Base-by-base conservation (phyloP, 2,888 invertebrate species). In the Metellina segmentata region DNA sequence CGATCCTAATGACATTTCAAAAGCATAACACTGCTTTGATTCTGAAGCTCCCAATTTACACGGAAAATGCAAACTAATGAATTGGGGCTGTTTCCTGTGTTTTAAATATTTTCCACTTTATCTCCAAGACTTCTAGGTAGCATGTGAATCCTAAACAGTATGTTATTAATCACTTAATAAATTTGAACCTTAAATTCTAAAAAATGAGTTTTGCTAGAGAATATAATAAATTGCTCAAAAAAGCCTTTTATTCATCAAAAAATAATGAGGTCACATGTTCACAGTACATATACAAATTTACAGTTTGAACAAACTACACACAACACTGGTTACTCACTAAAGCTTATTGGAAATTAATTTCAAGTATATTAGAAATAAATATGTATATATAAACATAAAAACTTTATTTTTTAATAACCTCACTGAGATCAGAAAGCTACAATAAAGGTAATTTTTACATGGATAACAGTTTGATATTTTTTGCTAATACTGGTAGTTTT, bases 161-260 rank as follows among this genome's bases (percentile, higher is more conserved):
- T 34, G 34, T 4, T 2, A 34, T 34, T 34, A 34, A 34, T 34
- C 34, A 34, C 34, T 34, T 34, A 34, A 34, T 4, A 2, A 34
- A 34, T 34, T 34, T 34, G 34, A 34, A 34, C 34, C 34, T 34
- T 34, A 34, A 34, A 34, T 34, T 34, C 1, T n/a, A 34, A 34
- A 34, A 34, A 34, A 34, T 34, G 34, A 34, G 1, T 34, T 34
- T 1, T 34, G 34, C 1, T 2, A 34, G 34, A 34, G 34, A 34
- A 34, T 34, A 34, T 34, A 34, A 34, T 4, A 34, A 34, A 34
- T 34, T 34, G 91, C 91, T 87, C 72, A 74, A 81, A 87, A 85
- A 91, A 91, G 87, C 87, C 51, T 75, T 91, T 91, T 91, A 91
- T 91, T 91, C 86, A 91, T 86, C 91, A 91, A 91, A 91, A 91